phyloP scores from a whole-genome alignment of 2,797 vertebrate genomes.

The Neopelma chrysocephalum region DNA sequence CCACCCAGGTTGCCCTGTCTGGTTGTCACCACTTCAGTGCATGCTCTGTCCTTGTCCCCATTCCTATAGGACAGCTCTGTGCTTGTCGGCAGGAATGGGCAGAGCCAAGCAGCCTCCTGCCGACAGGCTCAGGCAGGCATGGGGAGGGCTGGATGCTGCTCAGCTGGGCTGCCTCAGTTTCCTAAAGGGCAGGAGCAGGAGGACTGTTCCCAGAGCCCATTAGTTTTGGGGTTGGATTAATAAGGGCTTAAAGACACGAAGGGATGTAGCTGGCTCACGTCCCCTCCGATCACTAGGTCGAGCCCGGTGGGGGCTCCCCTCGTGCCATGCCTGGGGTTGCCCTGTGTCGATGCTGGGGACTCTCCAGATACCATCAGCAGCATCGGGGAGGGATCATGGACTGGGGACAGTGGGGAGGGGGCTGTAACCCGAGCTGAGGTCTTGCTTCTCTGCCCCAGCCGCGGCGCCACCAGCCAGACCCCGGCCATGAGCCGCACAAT shows the following conservation, averaged over 20 bases:
- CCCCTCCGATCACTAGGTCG: fast-evolving
- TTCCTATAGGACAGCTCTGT: neutral
- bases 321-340: fast-evolving
- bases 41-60: neutral
- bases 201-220: fast-evolving
- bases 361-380: neutral
- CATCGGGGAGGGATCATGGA: neutral
- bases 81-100: neutral
- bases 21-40: fast-evolving
- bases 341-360: fast-evolving
- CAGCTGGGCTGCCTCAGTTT: neutral
- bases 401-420: neutral
- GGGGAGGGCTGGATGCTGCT: neutral
- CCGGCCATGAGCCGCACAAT: slow-evolving; percentile 62
- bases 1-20: neutral
- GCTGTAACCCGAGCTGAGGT: slow-evolving; percentile 39
- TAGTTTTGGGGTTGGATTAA: neutral
- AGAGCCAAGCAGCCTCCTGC: neutral
- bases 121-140: neutral
- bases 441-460: slow-evolving; percentile 46
- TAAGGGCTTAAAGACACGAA: neutral
- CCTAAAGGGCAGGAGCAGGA: neutral
- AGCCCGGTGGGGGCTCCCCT: neutral
- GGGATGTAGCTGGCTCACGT: neutral
- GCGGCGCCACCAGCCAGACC: slow-evolving; percentile 38